phyloP scores from a whole-genome alignment of 1,140 invertebrate genomes.

The Drosophila arizonae region DNA sequence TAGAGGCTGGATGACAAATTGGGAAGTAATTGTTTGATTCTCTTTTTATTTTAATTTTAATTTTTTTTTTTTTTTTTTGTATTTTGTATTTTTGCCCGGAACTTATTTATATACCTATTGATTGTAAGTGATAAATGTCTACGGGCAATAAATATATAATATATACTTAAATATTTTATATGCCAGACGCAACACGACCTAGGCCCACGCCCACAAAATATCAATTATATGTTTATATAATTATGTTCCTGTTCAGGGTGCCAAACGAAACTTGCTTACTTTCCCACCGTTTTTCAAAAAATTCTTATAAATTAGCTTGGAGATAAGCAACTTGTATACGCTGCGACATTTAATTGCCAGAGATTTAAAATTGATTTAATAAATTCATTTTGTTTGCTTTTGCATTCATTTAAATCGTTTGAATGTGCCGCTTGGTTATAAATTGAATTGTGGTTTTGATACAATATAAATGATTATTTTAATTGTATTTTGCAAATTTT shows the following conservation, averaged over 20 bases:
- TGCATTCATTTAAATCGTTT: constrained; percentile 39
- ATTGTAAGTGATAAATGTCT: constrained; percentile 45
- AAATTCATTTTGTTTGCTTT: constrained; percentile 28
- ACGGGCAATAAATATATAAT: neutral
- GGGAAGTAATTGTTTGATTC: constrained; percentile 56
- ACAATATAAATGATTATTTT: too few species aligned
- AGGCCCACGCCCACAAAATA: neutral
- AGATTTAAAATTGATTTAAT: constrained; percentile 43
- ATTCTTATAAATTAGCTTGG: constrained; percentile 43
- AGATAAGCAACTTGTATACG: constrained; percentile 44
- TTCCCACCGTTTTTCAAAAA: constrained; percentile 50
- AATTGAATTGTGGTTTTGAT: constrained; percentile 36
- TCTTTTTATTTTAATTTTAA: constrained; percentile 18
- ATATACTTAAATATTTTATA: constrained; percentile 9
- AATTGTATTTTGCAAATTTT: too few species aligned
- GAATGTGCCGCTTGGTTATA: constrained; percentile 39
- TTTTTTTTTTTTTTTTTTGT: neutral
- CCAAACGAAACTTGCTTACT: constrained; percentile 23
- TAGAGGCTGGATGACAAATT: constrained; percentile 54
- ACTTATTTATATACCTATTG: constrained; percentile 51
- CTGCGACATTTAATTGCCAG: constrained; percentile 28
- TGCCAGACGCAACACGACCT: constrained; percentile 12
- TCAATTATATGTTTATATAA: neutral
- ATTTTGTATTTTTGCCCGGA: constrained; percentile 29
- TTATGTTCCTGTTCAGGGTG: constrained; percentile 23